These are phyloP conservation scores for Phoeniculus purpureus DNA, from an alignment of 2,797 vertebrate species.

Conservation along the genomic window DNA sequence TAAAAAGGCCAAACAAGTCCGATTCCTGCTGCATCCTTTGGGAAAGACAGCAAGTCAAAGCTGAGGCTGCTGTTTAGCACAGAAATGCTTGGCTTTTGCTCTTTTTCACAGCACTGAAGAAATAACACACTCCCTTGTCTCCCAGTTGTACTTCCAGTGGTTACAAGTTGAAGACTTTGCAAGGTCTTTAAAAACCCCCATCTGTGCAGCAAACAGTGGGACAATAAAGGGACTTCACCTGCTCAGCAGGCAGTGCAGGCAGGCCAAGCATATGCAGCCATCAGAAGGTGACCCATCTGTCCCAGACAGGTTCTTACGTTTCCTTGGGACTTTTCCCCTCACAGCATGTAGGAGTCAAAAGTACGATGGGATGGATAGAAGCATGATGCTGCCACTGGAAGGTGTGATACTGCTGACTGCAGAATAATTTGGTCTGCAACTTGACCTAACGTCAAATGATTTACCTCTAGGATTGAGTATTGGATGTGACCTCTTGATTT, in stretches of 20 bases:
- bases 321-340: background rate
- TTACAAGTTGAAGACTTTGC: background rate
- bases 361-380: background rate
- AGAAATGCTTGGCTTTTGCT: background rate
- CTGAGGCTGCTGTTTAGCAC: background rate
- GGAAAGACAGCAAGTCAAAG: background rate
- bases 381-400: background rate
- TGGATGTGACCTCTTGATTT: background rate
- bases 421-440: background rate
- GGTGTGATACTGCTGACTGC: background rate
- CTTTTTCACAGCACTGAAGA: background rate
- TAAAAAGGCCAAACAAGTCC: background rate
- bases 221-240: background rate
- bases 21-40: background rate
- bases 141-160: background rate
- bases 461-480: background rate
- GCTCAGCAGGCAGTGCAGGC: background rate
- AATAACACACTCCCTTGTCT: background rate
- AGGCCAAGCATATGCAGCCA: background rate
- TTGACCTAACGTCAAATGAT: background rate
- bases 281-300: background rate
- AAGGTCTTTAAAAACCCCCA: background rate
- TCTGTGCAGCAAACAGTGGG: background rate
- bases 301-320: background rate
- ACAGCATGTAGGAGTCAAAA: background rate